Evolutionary conservation across 2,888 invertebrate species (phyloP), one percentile per base, ranked within the genome.

Genomic region (Diarsia rubi): DNA sequence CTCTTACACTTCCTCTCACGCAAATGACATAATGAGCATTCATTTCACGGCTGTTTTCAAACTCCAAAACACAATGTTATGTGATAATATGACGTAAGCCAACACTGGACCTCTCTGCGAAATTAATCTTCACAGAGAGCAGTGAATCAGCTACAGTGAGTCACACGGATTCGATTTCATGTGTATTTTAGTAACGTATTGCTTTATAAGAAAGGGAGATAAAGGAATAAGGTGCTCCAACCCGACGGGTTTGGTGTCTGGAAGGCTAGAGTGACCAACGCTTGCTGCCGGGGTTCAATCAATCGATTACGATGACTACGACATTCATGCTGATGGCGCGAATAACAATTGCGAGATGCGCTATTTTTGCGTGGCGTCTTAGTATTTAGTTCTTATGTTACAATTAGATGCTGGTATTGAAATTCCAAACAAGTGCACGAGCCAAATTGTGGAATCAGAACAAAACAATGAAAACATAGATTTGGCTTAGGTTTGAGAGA

Each of bases 101-200:
- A 21, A 49, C 8, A 42, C 54, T 47, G 70, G 57, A 57, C 59
- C 37, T 54, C n/a, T 64, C 71, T 74, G 76, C n/a, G 11, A 69
- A 75, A 75, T 62, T 71, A 71, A 78, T 85, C 70, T 44, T 47
- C 54, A 44, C 37, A 66, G 57, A 66, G 69, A 71, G 57, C 59
- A 37, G 62, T 85, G 86, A 85, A 52, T 85, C 86, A 85, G 52
- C 27, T 21, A 1, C 47, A 37, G n/a, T 80, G 80, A 80, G 49
- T 86, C 83, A 83, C 5, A 31, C 31, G 24, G 47, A 52, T 54
- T 54, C 54, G 47, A 63, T 73, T 52, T 70, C 27, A 69, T 31
- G 63, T 66, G 66, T 78, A 52, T n/a, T 54, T 49, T 64, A 63
- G 31, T 49, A 52, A 47, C 31, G 49, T 19, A 63, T 64, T 54